Percentiles rank a stretch among this genome's conserved stretches.
Evolutionary conservation across 2,888 invertebrate species (phyloP).

Genomic region (Polietes domitor): DNA sequence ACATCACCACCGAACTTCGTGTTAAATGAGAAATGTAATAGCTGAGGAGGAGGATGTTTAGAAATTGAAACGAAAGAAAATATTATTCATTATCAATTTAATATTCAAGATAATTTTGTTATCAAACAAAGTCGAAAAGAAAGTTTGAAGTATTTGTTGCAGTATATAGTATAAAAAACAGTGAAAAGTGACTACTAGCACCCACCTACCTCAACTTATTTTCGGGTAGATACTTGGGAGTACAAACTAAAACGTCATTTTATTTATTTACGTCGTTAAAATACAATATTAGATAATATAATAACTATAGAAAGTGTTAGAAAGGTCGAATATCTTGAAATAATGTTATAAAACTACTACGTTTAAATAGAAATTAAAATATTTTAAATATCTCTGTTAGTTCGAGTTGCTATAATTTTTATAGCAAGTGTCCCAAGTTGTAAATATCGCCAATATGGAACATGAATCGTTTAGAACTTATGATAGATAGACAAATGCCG

Average conservation of each 20-base stretch:
- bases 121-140: neutral
- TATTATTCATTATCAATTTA: neutral
- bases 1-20: neutral
- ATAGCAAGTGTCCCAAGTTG: constrained; percentile 5
- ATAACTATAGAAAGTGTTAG: no score
- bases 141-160: neutral
- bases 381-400: neutral
- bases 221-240: constrained; percentile 1
- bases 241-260: neutral
- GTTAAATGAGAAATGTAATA: neutral
- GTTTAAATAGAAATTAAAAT: neutral
- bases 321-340: no score
- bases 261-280: neutral
- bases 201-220: neutral
- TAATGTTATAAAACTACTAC: no score
- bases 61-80: neutral
- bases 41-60: no score
- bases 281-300: neutral
- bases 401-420: neutral
- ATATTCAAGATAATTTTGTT: neutral
- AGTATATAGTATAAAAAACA: neutral
- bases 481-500: no score
- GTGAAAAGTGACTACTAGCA: no score
- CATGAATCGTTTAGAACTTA: no score
- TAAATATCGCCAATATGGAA: neutral